Base-by-base conservation (phyloP, 23 tunicate species). In the Clavelina lepadiformis region DNA sequence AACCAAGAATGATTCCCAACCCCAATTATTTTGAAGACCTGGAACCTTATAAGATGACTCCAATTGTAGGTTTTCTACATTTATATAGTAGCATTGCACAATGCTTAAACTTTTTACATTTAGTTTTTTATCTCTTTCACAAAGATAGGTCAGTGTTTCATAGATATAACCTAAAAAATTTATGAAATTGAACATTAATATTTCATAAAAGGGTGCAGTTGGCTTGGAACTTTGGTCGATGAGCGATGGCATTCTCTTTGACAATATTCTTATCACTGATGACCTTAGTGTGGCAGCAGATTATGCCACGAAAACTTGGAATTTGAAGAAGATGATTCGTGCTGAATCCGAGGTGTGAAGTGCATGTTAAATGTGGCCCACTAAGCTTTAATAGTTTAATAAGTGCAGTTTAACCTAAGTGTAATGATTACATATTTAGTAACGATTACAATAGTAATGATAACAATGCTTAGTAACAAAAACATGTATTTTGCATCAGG, bases 211-310 rank as follows among this genome's bases (percentile, higher is more conserved):
- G 95, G 98, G 91, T 2, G 91, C 98, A 25, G 56, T 91, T 36
- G 98, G 98, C 2, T 65, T 91, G 41, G 98, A 91, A 65, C 69
- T 91, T 2, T 91, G 98, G 98, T 75, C 98, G 5, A 76, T 91
- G 91, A 81, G 84, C 52, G 78, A 72, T 23, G 65, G 65, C 56
- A 75, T 91, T 37, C 36, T 75, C 31, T 91, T 91, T 57, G 98
- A 91, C 57, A 91, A 91, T 37, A 85, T 91, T 61, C 45, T 81
- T 68, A 91, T 91, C 52, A 82, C 84, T 13, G 56, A 65, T 34
- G 83, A 82, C 46, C 71, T 65, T 34, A 54, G 63, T n/a, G 91
- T 70, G 7, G 91, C 91, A 2, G 85, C 76, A 63, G 91, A 82
- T 24, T 76, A 75, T 63, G 98, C 91, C 15, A 69, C 24, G 19